Percentiles rank a stretch among this genome's conserved stretches.
These are phyloP conservation scores for Calyptomena viridis DNA, from an alignment of 2,113 vertebrate genomes.

Conservation along the genomic window DNA sequence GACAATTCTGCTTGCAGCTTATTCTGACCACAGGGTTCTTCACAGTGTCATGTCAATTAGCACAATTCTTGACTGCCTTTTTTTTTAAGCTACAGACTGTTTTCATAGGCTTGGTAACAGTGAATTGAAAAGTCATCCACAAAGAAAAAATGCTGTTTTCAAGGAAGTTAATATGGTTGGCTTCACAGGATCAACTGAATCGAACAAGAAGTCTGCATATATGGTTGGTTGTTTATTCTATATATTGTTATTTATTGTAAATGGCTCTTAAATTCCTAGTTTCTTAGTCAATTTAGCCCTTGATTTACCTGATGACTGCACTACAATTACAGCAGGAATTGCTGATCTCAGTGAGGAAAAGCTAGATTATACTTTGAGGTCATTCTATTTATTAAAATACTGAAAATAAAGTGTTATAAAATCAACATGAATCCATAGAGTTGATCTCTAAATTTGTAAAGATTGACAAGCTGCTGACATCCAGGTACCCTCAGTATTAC, in stretches of 20 bases:
- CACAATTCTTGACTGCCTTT: not conserved
- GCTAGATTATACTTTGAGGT: not conserved
- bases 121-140: not conserved
- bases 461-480: not conserved
- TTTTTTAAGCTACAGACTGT: not conserved
- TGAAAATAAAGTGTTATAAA: not conserved
- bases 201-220: not conserved
- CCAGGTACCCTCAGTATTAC: not conserved
- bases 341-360: not conserved
- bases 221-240: not conserved
- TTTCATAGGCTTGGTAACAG: not conserved
- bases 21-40: not conserved
- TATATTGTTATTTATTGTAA: not conserved
- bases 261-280: not conserved
- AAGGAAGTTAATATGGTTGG: not conserved
- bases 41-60: not conserved
- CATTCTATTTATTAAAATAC: not conserved
- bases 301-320: not conserved
- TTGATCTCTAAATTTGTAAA: not conserved
- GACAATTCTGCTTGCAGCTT: not conserved
- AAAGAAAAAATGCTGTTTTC: not conserved
- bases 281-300: not conserved
- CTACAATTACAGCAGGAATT: not conserved
- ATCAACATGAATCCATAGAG: not conserved
- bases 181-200: not conserved